Evolutionary conservation across 2,113 vertebrate species (phyloP).

Genomic region (Cinclus mexicanus): DNA sequence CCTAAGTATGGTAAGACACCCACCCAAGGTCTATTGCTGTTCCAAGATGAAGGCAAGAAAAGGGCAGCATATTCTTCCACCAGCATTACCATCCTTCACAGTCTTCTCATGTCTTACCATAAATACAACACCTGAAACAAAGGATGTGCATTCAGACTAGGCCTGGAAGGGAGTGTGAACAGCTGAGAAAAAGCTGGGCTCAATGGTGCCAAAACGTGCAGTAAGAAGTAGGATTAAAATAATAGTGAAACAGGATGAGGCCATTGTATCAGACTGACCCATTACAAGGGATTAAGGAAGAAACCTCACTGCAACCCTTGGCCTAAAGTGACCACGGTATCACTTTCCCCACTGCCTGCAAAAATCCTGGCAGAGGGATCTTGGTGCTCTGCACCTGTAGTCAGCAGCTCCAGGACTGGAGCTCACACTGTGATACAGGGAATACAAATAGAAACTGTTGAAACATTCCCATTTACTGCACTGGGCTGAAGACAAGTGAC

Average conservation of each 20-base stretch:
- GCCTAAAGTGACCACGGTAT: not conserved
- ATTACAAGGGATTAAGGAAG: not conserved
- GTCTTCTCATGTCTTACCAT: not conserved
- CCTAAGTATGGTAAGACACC: conserved; percentile 13
- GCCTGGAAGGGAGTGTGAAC: not conserved
- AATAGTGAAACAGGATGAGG: not conserved
- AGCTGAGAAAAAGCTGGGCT: not conserved
- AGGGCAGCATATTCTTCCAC: not conserved
- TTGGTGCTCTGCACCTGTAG: not conserved
- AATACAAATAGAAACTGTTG: not conserved
- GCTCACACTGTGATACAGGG: not conserved
- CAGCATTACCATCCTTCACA: not conserved
- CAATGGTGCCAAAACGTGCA: not conserved
- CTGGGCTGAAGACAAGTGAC: not conserved
- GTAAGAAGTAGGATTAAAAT: not conserved
- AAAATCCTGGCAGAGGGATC: not conserved
- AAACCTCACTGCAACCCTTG: not conserved
- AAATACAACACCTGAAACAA: not conserved
- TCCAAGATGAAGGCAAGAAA: not conserved
- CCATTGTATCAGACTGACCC: not conserved
- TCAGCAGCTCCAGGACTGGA: not conserved
- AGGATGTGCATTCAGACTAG: not conserved
- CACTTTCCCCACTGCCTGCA: not conserved
- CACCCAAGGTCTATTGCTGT: conserved; percentile 9
- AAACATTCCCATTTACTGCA: not conserved